A percentile compares a stretch with the other conserved stretches of the same genome.
Evolutionary conservation across 2,797 vertebrate genomes (phyloP).

Genomic region (Lithobates pipiens): DNA sequence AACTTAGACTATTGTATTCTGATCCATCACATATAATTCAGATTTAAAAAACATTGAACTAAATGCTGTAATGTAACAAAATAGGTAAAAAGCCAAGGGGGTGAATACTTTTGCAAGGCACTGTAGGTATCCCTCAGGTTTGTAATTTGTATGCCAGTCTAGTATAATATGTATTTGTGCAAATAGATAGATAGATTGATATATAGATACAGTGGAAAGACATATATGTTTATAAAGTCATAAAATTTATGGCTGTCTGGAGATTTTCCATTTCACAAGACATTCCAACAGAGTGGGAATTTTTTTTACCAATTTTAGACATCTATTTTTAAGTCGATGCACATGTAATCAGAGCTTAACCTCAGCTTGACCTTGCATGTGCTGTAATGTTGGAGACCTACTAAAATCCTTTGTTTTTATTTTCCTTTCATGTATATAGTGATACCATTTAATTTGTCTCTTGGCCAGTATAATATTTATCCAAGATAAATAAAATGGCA

Average conservation of each 20-base stretch:
- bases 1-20: too few relatives aligned
- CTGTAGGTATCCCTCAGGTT: neutral
- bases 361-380: conserved; percentile 35
- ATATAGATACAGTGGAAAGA: neutral
- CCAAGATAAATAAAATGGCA: neutral
- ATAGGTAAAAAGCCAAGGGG: too few relatives aligned
- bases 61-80: too few relatives aligned
- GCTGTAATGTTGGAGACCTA: conserved; percentile 15
- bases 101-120: too few relatives aligned
- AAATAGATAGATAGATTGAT: neutral
- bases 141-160: neutral
- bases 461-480: neutral
- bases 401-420: neutral
- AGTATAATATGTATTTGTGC: neutral
- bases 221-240: neutral
- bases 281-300: conserved; percentile 22
- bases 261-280: conserved; percentile 9
- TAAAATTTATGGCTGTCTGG: neutral
- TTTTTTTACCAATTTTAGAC: conserved; percentile 47
- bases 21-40: too few relatives aligned
- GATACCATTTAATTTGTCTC: neutral
- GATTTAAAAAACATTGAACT: too few relatives aligned
- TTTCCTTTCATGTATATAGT: neutral
- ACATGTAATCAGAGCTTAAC: conserved; percentile 36
- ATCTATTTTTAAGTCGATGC: conserved; percentile 50